These are phyloP conservation scores for Gymnocephalus cernua DNA, from an alignment of 2,113 vertebrate genomes.

Conservation along the genomic window DNA sequence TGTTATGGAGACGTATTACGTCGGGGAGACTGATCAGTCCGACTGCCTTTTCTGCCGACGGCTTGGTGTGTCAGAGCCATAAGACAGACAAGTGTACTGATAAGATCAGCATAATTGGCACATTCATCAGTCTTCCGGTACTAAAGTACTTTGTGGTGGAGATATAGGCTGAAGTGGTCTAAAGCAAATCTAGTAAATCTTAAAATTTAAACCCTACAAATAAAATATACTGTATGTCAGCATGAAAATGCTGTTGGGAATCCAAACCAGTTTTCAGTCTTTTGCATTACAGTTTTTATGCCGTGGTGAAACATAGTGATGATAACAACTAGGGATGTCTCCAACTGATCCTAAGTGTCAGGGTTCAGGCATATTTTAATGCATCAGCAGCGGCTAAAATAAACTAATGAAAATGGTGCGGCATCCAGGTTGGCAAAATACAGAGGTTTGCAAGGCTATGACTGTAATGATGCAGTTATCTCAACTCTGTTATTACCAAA, in stretches of 20 bases:
- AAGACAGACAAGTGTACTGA: constrained; percentile 60
- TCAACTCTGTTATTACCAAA: not conserved
- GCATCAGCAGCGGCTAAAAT: not conserved
- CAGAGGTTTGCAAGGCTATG: not conserved
- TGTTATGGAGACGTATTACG: too few relatives aligned
- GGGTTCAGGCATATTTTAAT: not conserved
- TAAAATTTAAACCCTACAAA: not conserved
- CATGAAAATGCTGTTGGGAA: not conserved
- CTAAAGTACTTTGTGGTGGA: constrained; percentile 54
- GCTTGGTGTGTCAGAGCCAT: too few relatives aligned
- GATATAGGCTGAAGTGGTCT: constrained; percentile 5
- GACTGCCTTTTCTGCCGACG: too few relatives aligned
- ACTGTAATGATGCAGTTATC: not conserved
- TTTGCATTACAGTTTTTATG: not conserved
- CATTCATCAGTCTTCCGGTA: constrained; percentile 60
- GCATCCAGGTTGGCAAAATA: not conserved
- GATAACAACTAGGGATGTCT: not conserved
- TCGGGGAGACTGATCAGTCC: too few relatives aligned
- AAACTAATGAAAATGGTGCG: not conserved
- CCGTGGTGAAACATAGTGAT: not conserved
- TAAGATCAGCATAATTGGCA: constrained; percentile 67
- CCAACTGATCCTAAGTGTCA: not conserved
- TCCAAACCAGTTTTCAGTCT: not conserved
- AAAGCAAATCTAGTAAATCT: not conserved
- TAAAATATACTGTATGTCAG: not conserved